phyloP scores from a whole-genome alignment of 2,888 invertebrate species.

The Coleophora deauratella region DNA sequence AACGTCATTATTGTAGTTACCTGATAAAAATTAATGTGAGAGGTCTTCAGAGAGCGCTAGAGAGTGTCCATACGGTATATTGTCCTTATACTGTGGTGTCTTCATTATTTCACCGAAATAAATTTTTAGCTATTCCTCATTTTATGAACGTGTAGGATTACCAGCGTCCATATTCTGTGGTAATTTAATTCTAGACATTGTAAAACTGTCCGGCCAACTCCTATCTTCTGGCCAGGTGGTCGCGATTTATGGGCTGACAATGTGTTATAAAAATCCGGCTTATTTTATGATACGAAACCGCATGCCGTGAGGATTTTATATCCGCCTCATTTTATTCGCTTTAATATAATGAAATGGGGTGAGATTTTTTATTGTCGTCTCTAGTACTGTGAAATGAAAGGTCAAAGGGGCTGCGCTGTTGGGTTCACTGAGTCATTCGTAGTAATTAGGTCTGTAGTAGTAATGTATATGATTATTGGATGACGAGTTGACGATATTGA shows the following conservation, averaged over 20 bases:
- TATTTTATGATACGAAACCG: slow-evolving; percentile 35
- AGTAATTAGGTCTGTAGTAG: too few species aligned
- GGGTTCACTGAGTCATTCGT: too few species aligned
- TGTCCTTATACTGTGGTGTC: too few species aligned
- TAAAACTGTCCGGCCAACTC: slow-evolving; percentile 27
- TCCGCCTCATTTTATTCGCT: slow-evolving; percentile 21
- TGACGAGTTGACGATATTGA: too few species aligned
- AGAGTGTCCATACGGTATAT: too few species aligned
- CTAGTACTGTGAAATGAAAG: neutral
- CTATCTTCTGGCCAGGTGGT: slow-evolving; percentile 50
- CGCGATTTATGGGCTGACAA: slow-evolving; percentile 41
- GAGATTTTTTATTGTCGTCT: neutral
- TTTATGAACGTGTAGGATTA: neutral
- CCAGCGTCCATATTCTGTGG: neutral
- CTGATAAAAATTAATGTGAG: too few species aligned
- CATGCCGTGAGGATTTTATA: slow-evolving; percentile 30
- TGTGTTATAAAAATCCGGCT: slow-evolving; percentile 49
- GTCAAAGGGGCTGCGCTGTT: too few species aligned
- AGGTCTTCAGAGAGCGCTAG: too few species aligned
- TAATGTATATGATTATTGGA: too few species aligned
- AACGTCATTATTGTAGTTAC: too few species aligned
- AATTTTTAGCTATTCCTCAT: too few species aligned
- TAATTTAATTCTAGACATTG: slow-evolving; percentile 44
- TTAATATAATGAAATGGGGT: slow-evolving; percentile 13
- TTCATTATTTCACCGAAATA: too few species aligned